These are phyloP conservation scores for Lasioglossum zephyrum DNA, from an alignment of 2,888 invertebrate genomes.

Conservation along the genomic window DNA sequence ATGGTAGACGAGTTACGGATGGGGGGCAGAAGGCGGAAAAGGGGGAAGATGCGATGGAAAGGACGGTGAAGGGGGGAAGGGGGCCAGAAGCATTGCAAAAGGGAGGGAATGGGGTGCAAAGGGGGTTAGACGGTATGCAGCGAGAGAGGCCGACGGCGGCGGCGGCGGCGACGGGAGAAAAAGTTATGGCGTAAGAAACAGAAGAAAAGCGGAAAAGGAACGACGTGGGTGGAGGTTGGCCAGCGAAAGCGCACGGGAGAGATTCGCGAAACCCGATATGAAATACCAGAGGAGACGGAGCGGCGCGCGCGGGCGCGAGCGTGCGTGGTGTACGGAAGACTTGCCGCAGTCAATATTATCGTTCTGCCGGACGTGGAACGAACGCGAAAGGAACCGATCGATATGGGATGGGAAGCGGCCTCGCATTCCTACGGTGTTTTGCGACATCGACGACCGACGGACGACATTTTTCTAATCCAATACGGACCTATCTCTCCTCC, in stretches of 20 bases:
- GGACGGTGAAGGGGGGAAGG: not conserved
- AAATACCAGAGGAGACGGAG: slow-evolving; percentile 58
- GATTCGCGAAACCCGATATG: slow-evolving; percentile 69
- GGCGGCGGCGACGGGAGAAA: slow-evolving; percentile 30
- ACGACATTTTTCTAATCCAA: slow-evolving; percentile 53
- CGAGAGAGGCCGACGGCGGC: not conserved
- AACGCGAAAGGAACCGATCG: slow-evolving; percentile 65
- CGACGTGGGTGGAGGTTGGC: not conserved
- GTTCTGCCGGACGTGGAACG: slow-evolving; percentile 57
- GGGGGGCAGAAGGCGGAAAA: not conserved
- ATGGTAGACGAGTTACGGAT: slow-evolving; percentile 35
- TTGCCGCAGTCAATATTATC: slow-evolving; percentile 70
- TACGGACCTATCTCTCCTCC: slow-evolving; percentile 7
- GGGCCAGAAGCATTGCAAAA: not conserved
- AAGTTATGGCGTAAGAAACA: slow-evolving; percentile 54
- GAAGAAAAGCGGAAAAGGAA: slow-evolving; percentile 45
- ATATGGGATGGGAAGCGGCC: slow-evolving; percentile 43
- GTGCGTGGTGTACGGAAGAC: slow-evolving; percentile 50
- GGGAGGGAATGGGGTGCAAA: not conserved
- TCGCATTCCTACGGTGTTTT: slow-evolving; percentile 50
- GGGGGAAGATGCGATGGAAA: not conserved
- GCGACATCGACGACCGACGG: slow-evolving; percentile 47
- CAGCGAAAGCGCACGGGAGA: slow-evolving; percentile 47
- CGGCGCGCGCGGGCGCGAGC: slow-evolving; percentile 17
- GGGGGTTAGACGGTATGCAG: not conserved